A percentile compares a stretch with the other conserved stretches of the same genome.
These are phyloP conservation scores for Dexiosoma caninum DNA, from an alignment of 2,888 invertebrate species.

Conservation along the genomic window DNA sequence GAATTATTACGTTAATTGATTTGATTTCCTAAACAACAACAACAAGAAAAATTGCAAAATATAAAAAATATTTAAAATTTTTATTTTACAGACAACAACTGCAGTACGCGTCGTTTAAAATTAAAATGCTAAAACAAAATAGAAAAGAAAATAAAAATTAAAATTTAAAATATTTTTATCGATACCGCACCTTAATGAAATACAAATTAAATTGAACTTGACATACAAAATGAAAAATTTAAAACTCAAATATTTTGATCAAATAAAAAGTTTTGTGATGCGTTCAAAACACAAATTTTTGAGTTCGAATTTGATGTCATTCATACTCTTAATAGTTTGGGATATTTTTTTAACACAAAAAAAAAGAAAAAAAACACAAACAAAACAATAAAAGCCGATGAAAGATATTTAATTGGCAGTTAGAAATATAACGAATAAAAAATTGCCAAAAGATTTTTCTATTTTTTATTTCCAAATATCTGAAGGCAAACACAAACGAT, in stretches of 20 bases:
- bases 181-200: conserved; percentile 51
- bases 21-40: conserved; percentile 7
- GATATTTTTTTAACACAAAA: not conserved
- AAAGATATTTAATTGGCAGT: not conserved
- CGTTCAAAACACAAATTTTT: not conserved
- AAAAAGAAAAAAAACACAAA: not conserved
- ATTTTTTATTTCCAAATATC: no score
- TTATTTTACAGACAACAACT: not conserved
- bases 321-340: not conserved
- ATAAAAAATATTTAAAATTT: not conserved
- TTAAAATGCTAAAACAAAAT: not conserved
- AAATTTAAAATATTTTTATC: not conserved
- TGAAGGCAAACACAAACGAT: no score
- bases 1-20: conserved; percentile 28
- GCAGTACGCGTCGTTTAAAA: not conserved
- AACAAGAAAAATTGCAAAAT: not conserved
- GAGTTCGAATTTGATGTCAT: not conserved
- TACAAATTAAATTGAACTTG: conserved; percentile 62
- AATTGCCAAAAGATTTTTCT: not conserved
- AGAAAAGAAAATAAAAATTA: not conserved
- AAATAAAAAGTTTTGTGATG: not conserved
- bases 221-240: conserved; percentile 46
- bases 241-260: conserved; percentile 32
- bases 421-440: not conserved
- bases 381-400: not conserved